Evolutionary conservation across 2,797 vertebrate species (phyloP).

Genomic region (Hoplostethus atlanticus): DNA sequence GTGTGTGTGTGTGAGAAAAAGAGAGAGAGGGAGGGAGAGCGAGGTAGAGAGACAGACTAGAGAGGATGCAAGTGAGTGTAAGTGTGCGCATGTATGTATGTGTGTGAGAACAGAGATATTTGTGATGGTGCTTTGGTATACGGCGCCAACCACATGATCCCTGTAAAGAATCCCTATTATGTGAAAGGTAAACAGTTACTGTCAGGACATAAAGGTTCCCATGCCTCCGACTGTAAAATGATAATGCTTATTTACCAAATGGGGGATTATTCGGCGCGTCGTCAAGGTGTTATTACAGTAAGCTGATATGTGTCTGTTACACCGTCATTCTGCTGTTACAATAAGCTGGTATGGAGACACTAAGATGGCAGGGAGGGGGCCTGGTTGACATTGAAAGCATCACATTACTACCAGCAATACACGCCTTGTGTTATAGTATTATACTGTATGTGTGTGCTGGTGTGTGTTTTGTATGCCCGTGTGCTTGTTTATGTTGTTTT

Average conservation of each 20-base stretch:
- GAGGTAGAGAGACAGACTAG: constrained; percentile 15
- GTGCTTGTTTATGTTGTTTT: constrained; percentile 19
- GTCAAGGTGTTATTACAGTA: constrained; percentile 72
- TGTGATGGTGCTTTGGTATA: too few relatives aligned
- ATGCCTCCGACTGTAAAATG: constrained; percentile 35
- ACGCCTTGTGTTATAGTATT: constrained; percentile 27
- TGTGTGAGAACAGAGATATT: constrained; percentile 17
- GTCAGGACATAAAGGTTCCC: constrained; percentile 49
- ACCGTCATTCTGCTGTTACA: constrained; percentile 56
- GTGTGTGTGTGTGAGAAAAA: constrained; percentile 11
- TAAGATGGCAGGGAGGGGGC: constrained; percentile 76
- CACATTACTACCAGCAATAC: constrained; percentile 42
- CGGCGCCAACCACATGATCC: constrained; percentile 59
- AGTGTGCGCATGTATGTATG: neutral
- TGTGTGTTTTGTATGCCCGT: neutral
- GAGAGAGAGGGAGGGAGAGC: constrained; percentile 38
- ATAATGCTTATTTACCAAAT: constrained; percentile 71
- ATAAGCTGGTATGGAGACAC: constrained; percentile 71
- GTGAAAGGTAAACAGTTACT: constrained; percentile 43
- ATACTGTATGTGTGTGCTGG: neutral
- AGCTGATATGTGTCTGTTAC: constrained; percentile 74
- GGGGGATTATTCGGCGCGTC: constrained; percentile 48
- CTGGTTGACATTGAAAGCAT: constrained; percentile 54
- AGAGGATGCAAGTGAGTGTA: constrained; percentile 2
- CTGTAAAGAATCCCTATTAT: constrained; percentile 52